A percentile compares a stretch with the other conserved stretches of the same genome.
These are phyloP conservation scores for Coenobita brevimanus DNA, from an alignment of 1,140 invertebrate species.

Conservation along the genomic window DNA sequence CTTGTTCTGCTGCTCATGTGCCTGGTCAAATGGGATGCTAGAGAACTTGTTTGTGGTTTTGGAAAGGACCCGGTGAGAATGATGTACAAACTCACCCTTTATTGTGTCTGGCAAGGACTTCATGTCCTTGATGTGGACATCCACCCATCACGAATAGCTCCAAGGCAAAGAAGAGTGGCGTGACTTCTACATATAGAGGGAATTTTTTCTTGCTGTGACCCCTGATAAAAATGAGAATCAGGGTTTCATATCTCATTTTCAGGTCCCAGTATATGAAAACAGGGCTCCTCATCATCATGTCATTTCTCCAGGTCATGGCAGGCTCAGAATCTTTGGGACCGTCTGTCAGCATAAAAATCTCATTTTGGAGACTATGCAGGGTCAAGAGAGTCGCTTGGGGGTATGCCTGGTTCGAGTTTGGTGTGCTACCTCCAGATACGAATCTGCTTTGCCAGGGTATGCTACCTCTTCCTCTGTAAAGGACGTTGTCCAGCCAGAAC, in stretches of 20 bases:
- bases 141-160: not conserved
- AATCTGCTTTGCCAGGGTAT: not conserved
- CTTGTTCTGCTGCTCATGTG: slow-evolving; percentile 14
- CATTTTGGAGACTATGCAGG: not conserved
- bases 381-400: slow-evolving; percentile 14
- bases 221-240: not conserved
- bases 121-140: slow-evolving; percentile 15
- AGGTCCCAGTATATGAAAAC: slow-evolving; percentile 33
- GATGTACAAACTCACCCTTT: not conserved
- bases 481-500: slow-evolving; percentile 30
- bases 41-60: slow-evolving; percentile 8
- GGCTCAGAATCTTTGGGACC: not conserved
- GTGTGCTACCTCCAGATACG: slow-evolving; percentile 2
- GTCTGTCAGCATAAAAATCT: slow-evolving; percentile 2
- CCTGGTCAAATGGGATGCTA: slow-evolving; percentile 12
- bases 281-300: slow-evolving; percentile 5
- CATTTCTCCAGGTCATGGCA: not conserved
- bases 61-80: slow-evolving; percentile 25
- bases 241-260: slow-evolving; percentile 4
- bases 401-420: slow-evolving; percentile 7
- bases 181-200: not conserved
- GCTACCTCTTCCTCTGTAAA: not conserved
- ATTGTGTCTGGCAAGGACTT: slow-evolving; percentile 6
- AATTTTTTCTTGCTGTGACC: not conserved
- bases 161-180: slow-evolving; percentile 20